Evolutionary conservation across 2,797 vertebrate genomes (phyloP).

Genomic region (Crax fasciolata): DNA sequence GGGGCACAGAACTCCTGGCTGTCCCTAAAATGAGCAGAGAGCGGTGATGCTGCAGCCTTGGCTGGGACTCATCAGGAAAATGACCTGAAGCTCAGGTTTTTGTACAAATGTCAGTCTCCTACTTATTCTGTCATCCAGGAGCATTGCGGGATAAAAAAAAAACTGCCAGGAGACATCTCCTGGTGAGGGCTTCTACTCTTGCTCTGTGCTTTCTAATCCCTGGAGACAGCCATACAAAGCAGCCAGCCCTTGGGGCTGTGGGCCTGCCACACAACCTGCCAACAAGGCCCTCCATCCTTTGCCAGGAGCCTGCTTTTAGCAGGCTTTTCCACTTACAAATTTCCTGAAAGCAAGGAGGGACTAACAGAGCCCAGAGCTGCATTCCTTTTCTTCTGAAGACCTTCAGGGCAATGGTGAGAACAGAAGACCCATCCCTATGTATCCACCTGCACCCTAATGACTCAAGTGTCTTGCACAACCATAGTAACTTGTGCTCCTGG

Average conservation of each 20-base stretch:
- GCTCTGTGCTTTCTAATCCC: not conserved
- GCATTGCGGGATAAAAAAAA: not conserved
- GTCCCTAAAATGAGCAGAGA: not conserved
- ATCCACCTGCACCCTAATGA: not conserved
- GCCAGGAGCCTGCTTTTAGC: not conserved
- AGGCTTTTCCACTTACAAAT: not conserved
- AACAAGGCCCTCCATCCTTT: not conserved
- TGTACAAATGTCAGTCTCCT: not conserved
- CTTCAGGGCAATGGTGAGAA: fast-evolving
- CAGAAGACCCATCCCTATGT: not conserved
- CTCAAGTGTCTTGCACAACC: not conserved
- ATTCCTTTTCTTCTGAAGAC: not conserved
- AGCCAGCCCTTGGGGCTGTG: not conserved
- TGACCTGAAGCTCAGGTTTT: not conserved
- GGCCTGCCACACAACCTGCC: not conserved
- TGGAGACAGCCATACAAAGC: not conserved
- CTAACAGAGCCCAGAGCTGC: not conserved
- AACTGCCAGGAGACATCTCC: not conserved
- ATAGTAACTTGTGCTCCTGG: not conserved
- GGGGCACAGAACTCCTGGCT: not conserved
- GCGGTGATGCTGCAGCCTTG: not conserved
- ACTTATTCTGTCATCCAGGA: not conserved
- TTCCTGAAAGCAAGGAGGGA: not conserved
- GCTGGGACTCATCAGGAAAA: not conserved
- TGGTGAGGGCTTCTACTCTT: not conserved